These are phyloP conservation scores for Brachyptera risi DNA, from an alignment of 2,888 invertebrate genomes.

Conservation along the genomic window DNA sequence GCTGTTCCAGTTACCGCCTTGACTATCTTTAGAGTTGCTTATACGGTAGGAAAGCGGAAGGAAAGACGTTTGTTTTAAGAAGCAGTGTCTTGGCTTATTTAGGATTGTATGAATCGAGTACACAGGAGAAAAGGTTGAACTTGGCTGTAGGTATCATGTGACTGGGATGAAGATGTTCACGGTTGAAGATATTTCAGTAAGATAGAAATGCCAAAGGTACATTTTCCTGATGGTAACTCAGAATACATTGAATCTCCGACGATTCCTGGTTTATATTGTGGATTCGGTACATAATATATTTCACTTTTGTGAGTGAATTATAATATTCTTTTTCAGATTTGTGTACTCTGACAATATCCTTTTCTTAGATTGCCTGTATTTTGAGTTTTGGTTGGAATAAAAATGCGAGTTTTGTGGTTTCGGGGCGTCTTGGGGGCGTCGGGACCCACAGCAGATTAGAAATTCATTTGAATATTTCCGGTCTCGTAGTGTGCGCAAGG, in stretches of 20 bases:
- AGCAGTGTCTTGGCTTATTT: slow-evolving; percentile 5
- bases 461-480: slow-evolving; percentile 52
- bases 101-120: background rate
- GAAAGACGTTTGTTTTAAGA: slow-evolving; percentile 14
- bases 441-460: slow-evolving; percentile 43
- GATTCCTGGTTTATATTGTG: too few species aligned
- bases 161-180: too few species aligned
- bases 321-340: background rate
- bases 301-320: too few species aligned
- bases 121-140: background rate
- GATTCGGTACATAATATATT: too few species aligned
- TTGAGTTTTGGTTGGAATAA: slow-evolving; percentile 17
- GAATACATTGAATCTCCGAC: too few species aligned
- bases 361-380: slow-evolving; percentile 21
- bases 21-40: slow-evolving; percentile 14
- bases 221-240: too few species aligned
- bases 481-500: slow-evolving; percentile 38
- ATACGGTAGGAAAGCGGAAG: slow-evolving; percentile 16
- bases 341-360: slow-evolving; percentile 5
- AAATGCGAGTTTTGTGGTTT: slow-evolving; percentile 9
- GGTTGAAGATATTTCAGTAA: too few species aligned
- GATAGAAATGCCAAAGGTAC: too few species aligned
- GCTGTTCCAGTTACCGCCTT: slow-evolving; percentile 10
- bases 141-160: too few species aligned
- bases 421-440: slow-evolving; percentile 13